Conservation (phyloP, 2,113 vertebrate genomes). For the Gobio gobio region DNA sequence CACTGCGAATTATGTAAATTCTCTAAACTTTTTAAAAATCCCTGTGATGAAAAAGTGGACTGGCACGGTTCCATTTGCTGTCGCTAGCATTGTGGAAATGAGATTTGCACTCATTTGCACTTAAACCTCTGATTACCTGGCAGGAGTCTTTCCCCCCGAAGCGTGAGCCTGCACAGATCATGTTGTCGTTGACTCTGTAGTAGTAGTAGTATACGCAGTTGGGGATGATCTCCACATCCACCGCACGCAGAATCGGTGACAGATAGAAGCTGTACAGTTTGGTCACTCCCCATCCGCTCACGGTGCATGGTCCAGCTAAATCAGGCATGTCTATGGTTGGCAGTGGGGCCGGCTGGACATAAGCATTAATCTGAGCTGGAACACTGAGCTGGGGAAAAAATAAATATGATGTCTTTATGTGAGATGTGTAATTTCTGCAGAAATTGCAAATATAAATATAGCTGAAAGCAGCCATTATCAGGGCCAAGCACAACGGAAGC, state of each 20-base stretch:
- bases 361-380: constrained; percentile 66
- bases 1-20: neutral
- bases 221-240: constrained; percentile 64
- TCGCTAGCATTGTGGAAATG: neutral
- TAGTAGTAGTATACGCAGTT: constrained; percentile 68
- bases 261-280: constrained; percentile 63
- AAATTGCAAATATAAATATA: neutral
- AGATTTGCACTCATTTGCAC: neutral
- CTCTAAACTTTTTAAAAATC: too few species aligned
- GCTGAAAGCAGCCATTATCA: too few species aligned
- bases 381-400: constrained; percentile 68
- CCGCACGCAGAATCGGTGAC: constrained; percentile 71
- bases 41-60: neutral
- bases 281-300: constrained; percentile 79
- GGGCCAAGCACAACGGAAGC: too few species aligned
- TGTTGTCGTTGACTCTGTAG: constrained; percentile 67
- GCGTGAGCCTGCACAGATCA: constrained; percentile 75
- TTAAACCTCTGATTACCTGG: constrained; percentile 67
- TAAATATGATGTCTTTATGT: neutral
- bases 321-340: neutral
- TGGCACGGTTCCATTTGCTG: neutral
- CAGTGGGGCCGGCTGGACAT: constrained; percentile 64
- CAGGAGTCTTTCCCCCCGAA: constrained; percentile 78
- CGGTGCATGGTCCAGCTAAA: constrained; percentile 59
- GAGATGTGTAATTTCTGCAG: neutral